Evolutionary conservation across 2,888 invertebrate genomes (phyloP).

Genomic region (Hesperia comma): DNA sequence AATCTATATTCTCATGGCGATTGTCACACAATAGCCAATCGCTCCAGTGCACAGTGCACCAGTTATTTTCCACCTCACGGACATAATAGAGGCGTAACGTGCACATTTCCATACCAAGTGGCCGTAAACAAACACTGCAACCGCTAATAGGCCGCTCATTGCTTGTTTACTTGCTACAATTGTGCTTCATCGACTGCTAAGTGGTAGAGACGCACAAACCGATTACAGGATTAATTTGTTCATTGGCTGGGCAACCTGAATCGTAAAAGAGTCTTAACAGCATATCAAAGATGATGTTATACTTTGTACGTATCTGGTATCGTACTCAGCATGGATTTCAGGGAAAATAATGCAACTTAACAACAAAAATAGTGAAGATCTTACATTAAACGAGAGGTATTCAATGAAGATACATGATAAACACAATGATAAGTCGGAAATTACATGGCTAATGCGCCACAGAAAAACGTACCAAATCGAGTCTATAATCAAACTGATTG

Average conservation of each 20-base stretch:
- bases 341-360: too few species aligned
- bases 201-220: not conserved
- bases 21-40: conserved; percentile 21
- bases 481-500: too few species aligned
- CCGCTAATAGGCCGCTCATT: conserved; percentile 29
- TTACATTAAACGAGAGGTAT: too few species aligned
- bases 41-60: conserved; percentile 17
- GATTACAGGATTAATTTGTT: conserved; percentile 11
- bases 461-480: too few species aligned
- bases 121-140: conserved; percentile 22
- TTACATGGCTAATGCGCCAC: too few species aligned
- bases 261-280: too few species aligned
- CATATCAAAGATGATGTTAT: too few species aligned
- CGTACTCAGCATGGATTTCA: too few species aligned
- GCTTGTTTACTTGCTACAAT: conserved; percentile 21
- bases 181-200: conserved; percentile 12
- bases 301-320: too few species aligned
- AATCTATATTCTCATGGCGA: conserved; percentile 25
- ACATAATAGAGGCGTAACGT: conserved; percentile 24
- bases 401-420: too few species aligned
- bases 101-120: conserved; percentile 23
- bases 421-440: too few species aligned
- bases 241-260: not conserved
- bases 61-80: conserved; percentile 29
- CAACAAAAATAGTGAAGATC: too few species aligned